Evolutionary conservation across 2,797 vertebrate species (phyloP).

Genomic region (Myotis planiceps): DNA sequence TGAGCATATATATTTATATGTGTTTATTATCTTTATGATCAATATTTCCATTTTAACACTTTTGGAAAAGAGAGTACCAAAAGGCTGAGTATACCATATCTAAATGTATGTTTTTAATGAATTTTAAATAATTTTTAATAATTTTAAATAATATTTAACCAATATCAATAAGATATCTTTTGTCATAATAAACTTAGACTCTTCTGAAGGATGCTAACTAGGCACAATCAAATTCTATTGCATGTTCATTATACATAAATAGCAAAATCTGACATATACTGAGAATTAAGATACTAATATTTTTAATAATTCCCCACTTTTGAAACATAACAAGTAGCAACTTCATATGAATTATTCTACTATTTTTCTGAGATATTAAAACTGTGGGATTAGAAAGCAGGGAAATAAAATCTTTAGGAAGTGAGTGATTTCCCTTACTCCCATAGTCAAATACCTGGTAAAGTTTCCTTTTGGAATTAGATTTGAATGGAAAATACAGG

Average conservation of each 20-base stretch:
- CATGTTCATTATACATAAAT: not conserved
- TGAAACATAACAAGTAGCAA: not conserved
- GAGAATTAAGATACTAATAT: slow-evolving; percentile 1
- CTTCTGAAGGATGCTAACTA: not conserved
- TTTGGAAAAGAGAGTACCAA: not conserved
- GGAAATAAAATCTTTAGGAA: not conserved
- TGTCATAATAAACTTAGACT: not conserved
- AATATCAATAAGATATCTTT: not conserved
- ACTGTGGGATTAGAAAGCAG: not conserved
- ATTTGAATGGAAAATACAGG: not conserved
- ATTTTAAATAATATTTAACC: not conserved
- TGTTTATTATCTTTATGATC: not conserved
- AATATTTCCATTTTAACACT: not conserved
- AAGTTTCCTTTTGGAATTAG: not conserved
- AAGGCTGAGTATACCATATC: not conserved
- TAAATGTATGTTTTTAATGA: not conserved
- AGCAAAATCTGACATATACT: not conserved
- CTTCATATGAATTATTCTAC: not conserved
- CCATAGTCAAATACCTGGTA: not conserved
- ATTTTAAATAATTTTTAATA: not conserved
- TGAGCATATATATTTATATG: not conserved
- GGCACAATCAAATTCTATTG: not conserved
- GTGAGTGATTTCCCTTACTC: not conserved
- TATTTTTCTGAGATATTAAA: not conserved
- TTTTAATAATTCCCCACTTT: not conserved